Evolutionary conservation across 92 coral and sea anemone species (phyloP).

Genomic region (Meandrina meandrites): DNA sequence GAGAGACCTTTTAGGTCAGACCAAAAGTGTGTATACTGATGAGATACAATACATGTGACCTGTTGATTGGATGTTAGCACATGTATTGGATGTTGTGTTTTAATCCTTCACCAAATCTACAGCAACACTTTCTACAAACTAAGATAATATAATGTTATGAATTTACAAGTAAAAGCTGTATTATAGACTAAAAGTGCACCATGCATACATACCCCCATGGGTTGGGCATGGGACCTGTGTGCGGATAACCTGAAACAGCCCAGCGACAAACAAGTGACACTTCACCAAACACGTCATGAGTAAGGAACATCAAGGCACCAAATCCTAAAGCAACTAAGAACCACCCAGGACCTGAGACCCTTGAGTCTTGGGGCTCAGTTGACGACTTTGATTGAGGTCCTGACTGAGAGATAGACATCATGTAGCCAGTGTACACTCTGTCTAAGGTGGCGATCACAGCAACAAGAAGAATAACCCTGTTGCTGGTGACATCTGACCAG

Average conservation of each 20-base stretch:
- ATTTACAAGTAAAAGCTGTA: not conserved
- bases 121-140: not conserved
- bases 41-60: too few relatives aligned
- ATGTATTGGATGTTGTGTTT: too few relatives aligned
- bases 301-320: constrained; percentile 86
- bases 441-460: constrained; percentile 74
- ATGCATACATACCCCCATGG: constrained; percentile 98
- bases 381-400: constrained; percentile 34
- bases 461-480: constrained; percentile 66
- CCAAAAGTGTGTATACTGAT: too few relatives aligned
- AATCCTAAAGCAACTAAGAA: constrained; percentile 80
- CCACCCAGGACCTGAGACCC: constrained; percentile 80
- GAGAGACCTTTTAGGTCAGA: too few relatives aligned
- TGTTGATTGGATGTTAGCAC: not conserved
- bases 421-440: constrained; percentile 78
- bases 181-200: not conserved
- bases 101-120: not conserved
- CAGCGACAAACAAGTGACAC: constrained; percentile 92
- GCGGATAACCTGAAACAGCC: constrained; percentile 90
- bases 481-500: constrained; percentile 81
- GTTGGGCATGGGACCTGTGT: constrained; percentile 85
- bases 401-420: constrained; percentile 52
- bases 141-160: not conserved
- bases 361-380: constrained; percentile 49
- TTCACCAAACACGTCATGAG: constrained; percentile 92